Evolutionary conservation across 2,113 vertebrate species (phyloP).

Genomic region (Trichomycterus rosablanca): DNA sequence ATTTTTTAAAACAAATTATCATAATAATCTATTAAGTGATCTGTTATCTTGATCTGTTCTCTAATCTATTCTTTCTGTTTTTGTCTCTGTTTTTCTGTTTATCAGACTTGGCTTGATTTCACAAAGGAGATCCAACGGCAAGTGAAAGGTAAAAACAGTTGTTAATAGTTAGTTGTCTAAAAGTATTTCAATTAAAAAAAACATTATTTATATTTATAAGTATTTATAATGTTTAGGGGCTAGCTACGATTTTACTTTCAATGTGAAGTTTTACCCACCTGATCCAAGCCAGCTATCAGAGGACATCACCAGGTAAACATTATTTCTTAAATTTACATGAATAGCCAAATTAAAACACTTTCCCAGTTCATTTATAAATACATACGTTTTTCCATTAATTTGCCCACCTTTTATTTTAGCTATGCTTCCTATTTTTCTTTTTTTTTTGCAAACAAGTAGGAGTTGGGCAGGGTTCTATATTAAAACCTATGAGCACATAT

Average conservation of each 20-base stretch:
- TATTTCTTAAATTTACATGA: neutral
- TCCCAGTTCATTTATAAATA: neutral
- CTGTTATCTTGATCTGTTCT: too few relatives aligned
- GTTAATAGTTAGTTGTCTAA: too few relatives aligned
- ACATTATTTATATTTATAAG: too few relatives aligned
- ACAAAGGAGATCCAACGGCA: conserved; percentile 93
- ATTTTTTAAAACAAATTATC: too few relatives aligned
- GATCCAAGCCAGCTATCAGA: conserved; percentile 95
- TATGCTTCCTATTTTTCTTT: too few relatives aligned
- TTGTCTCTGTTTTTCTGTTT: neutral
- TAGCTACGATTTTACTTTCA: conserved; percentile 80
- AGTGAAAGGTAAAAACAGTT: conserved; percentile 82
- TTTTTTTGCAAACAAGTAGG: too few relatives aligned
- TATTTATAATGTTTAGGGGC: conserved; percentile 47
- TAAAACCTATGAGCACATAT: too few relatives aligned
- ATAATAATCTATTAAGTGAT: too few relatives aligned
- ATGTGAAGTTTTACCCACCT: conserved; percentile 78
- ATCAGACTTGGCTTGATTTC: conserved; percentile 88
- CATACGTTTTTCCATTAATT: neutral
- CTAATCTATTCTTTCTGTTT: neutral
- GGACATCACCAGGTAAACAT: conserved; percentile 91
- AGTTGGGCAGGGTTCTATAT: too few relatives aligned
- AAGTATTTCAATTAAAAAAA: too few relatives aligned
- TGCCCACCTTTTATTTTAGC: neutral
- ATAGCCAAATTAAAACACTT: neutral